A percentile compares a stretch with the other conserved stretches of the same genome.
These are phyloP conservation scores for Hetaerina titia DNA, from an alignment of 2,888 invertebrate species.

Conservation along the genomic window DNA sequence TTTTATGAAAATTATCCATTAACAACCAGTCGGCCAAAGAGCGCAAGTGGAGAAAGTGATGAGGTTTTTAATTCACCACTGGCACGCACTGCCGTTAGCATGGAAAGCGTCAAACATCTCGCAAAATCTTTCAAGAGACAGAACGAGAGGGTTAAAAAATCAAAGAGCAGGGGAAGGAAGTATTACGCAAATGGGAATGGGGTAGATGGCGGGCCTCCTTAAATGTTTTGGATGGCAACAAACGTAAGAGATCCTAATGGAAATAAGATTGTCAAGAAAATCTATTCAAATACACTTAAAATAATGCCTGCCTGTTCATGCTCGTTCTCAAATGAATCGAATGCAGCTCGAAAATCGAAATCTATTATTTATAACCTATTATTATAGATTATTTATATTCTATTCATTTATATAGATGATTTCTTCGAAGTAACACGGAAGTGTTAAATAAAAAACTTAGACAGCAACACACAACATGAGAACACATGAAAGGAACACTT, in stretches of 20 bases:
- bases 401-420: no score
- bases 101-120: background rate
- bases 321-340: no score
- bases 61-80: background rate
- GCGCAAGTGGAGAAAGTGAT: background rate
- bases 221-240: background rate
- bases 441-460: no score
- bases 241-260: background rate
- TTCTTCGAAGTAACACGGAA: no score
- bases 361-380: no score
- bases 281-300: background rate
- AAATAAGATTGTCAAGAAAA: background rate
- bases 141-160: background rate
- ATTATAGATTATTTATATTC: no score
- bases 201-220: background rate
- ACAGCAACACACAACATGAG: no score
- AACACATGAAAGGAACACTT: no score
- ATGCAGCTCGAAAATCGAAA: no score
- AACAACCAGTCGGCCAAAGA: background rate
- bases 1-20: background rate
- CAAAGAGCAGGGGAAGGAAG: background rate
- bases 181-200: background rate
- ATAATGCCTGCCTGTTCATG: no score
- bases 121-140: background rate
- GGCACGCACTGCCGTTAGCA: background rate